Conservation (phyloP, 2,797 vertebrate species). For the Mormyrops boulengeri region DNA sequence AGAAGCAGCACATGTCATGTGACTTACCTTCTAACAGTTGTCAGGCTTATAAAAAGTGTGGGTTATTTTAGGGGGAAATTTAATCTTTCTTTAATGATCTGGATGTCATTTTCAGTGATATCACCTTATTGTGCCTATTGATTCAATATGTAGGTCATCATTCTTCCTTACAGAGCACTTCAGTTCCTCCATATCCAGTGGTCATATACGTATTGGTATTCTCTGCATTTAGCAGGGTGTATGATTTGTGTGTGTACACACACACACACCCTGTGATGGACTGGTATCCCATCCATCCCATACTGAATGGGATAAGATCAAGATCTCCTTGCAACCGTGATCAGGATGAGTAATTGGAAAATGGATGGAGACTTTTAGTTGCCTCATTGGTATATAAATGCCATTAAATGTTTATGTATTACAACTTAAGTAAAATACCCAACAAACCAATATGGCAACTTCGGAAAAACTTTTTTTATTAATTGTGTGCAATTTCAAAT, state of each 20-base stretch:
- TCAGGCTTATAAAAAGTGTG: neutral
- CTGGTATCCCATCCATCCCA: neutral
- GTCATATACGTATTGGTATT: neutral
- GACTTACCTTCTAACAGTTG: conserved; percentile 3
- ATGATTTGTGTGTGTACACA: neutral
- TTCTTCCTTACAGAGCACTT: neutral
- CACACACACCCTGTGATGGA: neutral
- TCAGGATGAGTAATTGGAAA: neutral
- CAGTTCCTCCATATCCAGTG: neutral
- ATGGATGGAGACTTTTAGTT: neutral
- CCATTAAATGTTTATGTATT: neutral
- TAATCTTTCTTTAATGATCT: neutral
- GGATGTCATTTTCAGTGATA: neutral
- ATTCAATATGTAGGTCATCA: conserved; percentile 12
- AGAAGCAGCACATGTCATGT: neutral
- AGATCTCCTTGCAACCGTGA: neutral
- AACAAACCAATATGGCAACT: neutral
- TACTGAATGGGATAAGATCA: neutral
- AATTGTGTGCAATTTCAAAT: neutral
- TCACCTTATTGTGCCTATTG: conserved; percentile 7
- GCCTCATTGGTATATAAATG: neutral
- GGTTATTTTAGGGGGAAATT: neutral
- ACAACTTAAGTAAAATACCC: neutral
- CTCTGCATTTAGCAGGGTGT: neutral
- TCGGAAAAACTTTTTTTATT: neutral